These are phyloP conservation scores for Uloborus plumipes DNA, from an alignment of 2,888 invertebrate species.

Conservation along the genomic window DNA sequence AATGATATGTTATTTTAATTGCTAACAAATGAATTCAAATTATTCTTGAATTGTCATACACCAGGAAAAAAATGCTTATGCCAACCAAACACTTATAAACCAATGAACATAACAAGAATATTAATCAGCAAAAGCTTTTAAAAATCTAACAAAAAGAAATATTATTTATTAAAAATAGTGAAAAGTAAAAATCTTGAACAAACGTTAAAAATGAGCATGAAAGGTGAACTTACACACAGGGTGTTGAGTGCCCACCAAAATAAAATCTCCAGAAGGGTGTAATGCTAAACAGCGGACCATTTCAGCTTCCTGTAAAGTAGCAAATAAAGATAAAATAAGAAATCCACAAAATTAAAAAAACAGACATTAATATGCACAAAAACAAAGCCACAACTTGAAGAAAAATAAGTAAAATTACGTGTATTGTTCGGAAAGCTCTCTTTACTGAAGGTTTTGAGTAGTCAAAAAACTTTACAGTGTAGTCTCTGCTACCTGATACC, in stretches of 20 bases:
- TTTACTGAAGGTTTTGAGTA: slow-evolving; percentile 98
- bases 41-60: no score
- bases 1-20: no score
- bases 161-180: background rate
- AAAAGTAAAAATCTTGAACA: background rate
- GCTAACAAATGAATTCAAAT: no score
- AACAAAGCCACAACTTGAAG: background rate
- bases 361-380: background rate
- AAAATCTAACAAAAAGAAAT: no score
- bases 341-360: no score
- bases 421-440: slow-evolving; percentile 95
- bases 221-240: slow-evolving; percentile 74
- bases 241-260: slow-evolving; percentile 94
- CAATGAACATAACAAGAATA: no score
- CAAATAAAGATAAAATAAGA: background rate
- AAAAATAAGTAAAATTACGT: slow-evolving; percentile 74
- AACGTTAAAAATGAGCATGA: no score
- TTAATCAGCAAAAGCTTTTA: no score
- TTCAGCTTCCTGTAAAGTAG: slow-evolving; percentile 83
- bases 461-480: slow-evolving; percentile 95
- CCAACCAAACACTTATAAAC: no score
- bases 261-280: slow-evolving; percentile 94
- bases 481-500: slow-evolving; percentile 94
- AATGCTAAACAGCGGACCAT: slow-evolving; percentile 91
- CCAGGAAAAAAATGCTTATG: no score